A percentile compares a stretch with the other conserved stretches of the same genome.
phyloP scores from a whole-genome alignment of 1,140 invertebrate species.

The Cydia amplana region DNA sequence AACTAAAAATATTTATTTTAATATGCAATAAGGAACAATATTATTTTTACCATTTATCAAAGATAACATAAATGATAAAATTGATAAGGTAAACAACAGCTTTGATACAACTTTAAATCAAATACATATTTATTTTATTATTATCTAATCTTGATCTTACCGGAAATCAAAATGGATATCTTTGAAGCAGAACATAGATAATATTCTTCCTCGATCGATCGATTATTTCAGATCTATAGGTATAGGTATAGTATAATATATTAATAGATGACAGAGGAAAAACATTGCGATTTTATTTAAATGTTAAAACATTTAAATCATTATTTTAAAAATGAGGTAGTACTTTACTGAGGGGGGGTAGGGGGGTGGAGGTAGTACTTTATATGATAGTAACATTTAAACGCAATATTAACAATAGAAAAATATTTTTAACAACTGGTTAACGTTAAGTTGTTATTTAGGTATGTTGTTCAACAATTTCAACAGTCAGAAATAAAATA shows the following conservation, averaged over 20 bases:
- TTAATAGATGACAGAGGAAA: not conserved
- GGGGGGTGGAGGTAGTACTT: too few relatives aligned
- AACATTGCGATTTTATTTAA: not conserved
- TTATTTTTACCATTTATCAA: not conserved
- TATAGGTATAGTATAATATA: not conserved
- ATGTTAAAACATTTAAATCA: not conserved
- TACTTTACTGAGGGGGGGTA: too few relatives aligned
- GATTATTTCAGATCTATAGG: not conserved
- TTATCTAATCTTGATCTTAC: slow-evolving; percentile 20
- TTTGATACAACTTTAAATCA: not conserved
- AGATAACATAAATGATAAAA: not conserved
- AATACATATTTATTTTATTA: not conserved
- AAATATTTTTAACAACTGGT: not conserved
- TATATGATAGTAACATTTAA: too few relatives aligned
- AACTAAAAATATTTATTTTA: not conserved
- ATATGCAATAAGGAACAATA: not conserved
- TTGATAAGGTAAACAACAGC: not conserved
- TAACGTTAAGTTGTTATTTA: not conserved
- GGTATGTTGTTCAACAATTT: not conserved
- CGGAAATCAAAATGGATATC: not conserved
- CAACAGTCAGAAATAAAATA: not conserved
- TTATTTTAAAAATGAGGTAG: too few relatives aligned
- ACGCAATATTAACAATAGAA: too few relatives aligned
- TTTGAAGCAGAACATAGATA: not conserved
- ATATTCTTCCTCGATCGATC: too few relatives aligned